Conservation (phyloP, 2,113 vertebrate genomes). For the Ornithorhynchus anatinus region DNA sequence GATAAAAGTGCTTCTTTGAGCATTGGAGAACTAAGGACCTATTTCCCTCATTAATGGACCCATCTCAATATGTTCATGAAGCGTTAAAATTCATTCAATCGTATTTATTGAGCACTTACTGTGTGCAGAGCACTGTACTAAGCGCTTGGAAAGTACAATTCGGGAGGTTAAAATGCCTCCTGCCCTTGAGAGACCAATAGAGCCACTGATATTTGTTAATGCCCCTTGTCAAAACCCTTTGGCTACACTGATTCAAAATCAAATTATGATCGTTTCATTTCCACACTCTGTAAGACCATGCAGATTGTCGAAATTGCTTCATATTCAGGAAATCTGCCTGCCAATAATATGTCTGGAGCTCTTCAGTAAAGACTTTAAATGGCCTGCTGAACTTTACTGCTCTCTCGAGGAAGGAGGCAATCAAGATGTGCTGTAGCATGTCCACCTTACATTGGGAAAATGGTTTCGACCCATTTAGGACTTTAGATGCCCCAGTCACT, state of each 20-base stretch:
- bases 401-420: conserved; percentile 12
- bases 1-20: too few species aligned
- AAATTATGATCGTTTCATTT: conserved; percentile 34
- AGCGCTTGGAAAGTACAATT: too few species aligned
- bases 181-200: conserved; percentile 30
- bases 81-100: too few species aligned
- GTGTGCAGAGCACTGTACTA: too few species aligned
- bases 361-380: conserved; percentile 23
- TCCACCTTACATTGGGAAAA: background rate
- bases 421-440: conserved; percentile 28
- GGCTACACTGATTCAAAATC: conserved; percentile 14
- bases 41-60: too few species aligned
- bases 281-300: background rate
- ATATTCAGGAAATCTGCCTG: background rate
- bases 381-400: conserved; percentile 4
- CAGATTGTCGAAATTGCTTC: conserved; percentile 2
- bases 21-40: too few species aligned
- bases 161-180: too few species aligned
- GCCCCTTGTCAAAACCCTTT: conserved; percentile 8
- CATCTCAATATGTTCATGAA: too few species aligned
- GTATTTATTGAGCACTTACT: too few species aligned
- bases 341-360: conserved; percentile 15
- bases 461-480: conserved; percentile 31
- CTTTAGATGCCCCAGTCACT: conserved; percentile 14
- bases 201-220: conserved; percentile 29